Base-by-base conservation (phyloP, 2,797 vertebrate species). In the Cirrhinus mrigala region DNA sequence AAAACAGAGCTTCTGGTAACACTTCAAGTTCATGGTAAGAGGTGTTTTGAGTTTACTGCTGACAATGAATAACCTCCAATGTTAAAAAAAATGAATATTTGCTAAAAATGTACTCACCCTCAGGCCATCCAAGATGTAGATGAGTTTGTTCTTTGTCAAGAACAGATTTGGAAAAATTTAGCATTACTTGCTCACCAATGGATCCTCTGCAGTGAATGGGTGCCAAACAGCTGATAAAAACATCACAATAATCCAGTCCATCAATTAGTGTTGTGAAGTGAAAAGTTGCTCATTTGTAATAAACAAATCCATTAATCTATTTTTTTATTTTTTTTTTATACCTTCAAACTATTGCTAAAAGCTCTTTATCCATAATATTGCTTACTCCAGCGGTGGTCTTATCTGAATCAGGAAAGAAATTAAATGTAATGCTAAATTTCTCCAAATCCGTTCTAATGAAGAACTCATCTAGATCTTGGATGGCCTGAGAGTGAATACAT, bases 11-110 rank as follows among this genome's bases (percentile, higher is more conserved):
- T 68, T 0, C 37, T 89, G 16, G 89, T 95, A 90, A 74, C 37
- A 1, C 88, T 96, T 73, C 85, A 87, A 62, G 64, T 91, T 83
- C 83, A 82, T 91, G 94, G 95, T 95, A 91, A 6, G 88, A n/a
- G 12, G n/a, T 29, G 6, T 73, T 37, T 60, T 58, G 29, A 18
- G 29, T 22, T 77, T 44, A 60, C 20, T 22, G n/a, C 66, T 69
- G 12, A 71, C 33, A 6, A 40, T 52, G 58, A 75, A 75, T 40
- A 58, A 80, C 44, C n/a, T 46, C 0, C 8, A 29, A 7, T 29
- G 62, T 16, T 7, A 33, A 33, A 16, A 29, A 62, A 7, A 50
- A 50, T 27, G 24, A 24, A 27, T 62, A 64, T 64, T 64, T 29
- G 0, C n/a, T 15, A 6, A 2, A 64, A 7, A 64, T 27, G 3